These are phyloP conservation scores for Drosophila willistoni DNA, from an alignment of 1,140 invertebrate genomes.

Conservation along the genomic window DNA sequence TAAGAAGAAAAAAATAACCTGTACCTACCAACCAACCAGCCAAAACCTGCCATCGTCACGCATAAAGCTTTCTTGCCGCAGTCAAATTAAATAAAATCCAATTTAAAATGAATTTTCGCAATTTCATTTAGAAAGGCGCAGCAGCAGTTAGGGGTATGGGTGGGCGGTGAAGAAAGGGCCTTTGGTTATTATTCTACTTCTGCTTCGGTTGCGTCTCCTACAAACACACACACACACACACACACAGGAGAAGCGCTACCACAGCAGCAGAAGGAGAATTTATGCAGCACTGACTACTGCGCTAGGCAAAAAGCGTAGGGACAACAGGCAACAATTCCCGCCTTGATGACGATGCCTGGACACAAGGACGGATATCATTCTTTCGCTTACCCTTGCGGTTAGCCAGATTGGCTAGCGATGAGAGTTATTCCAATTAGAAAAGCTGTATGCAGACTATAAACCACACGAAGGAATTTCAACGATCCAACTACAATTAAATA, in stretches of 20 bases:
- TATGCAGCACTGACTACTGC: conserved; percentile 27
- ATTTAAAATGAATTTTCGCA: conserved; percentile 82
- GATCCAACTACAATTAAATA: not conserved
- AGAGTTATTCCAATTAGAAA: conserved; percentile 1
- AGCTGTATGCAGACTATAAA: not conserved
- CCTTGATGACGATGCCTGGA: not conserved
- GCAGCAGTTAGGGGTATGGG: not conserved
- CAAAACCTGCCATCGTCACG: conserved; percentile 35
- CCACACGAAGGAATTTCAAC: not conserved
- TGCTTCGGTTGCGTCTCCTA: conserved; percentile 16
- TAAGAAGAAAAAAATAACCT: not conserved
- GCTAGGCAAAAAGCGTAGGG: conserved; percentile 7
- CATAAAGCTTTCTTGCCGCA: conserved; percentile 75
- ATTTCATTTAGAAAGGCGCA: conserved; percentile 72
- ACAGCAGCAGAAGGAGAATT: conserved; percentile 29
- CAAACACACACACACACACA: conserved; percentile 1
- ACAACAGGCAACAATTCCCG: not conserved
- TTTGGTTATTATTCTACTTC: not conserved
- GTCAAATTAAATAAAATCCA: conserved; percentile 82
- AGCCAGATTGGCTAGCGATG: conserved; percentile 3
- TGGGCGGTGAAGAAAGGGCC: conserved; percentile 39
- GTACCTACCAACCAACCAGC: not conserved
- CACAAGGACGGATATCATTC: not conserved
- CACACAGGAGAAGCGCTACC: conserved; percentile 7
- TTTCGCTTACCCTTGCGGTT: conserved; percentile 1